These are phyloP conservation scores for Gonatopus flavifemur DNA, from an alignment of 1,140 invertebrate species.

Conservation along the genomic window DNA sequence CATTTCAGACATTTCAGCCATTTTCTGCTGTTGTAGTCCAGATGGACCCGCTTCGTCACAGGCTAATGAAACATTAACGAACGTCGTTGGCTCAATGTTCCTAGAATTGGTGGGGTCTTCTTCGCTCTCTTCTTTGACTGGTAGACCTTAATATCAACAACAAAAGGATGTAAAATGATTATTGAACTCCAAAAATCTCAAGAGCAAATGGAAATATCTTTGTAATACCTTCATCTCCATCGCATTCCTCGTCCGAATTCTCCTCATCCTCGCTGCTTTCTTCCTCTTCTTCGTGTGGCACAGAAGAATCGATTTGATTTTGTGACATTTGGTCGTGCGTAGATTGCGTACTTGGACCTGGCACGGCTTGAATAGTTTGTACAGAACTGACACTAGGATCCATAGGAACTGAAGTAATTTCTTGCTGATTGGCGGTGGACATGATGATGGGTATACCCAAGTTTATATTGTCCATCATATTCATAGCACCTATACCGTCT, in stretches of 20 bases:
- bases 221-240: slow-evolving; percentile 48
- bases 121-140: slow-evolving; percentile 54
- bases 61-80: slow-evolving; percentile 55
- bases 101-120: slow-evolving; percentile 45
- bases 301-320: slow-evolving; percentile 37
- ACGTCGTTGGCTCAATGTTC: slow-evolving; percentile 53
- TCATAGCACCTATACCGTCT: slow-evolving; percentile 49
- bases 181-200: neutral
- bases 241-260: slow-evolving; percentile 54
- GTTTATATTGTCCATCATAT: slow-evolving; percentile 51
- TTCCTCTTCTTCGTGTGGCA: slow-evolving; percentile 46
- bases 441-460: slow-evolving; percentile 51
- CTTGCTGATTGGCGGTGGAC: slow-evolving; percentile 40
- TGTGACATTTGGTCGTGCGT: slow-evolving; percentile 46
- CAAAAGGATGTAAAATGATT: neutral
- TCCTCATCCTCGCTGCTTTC: slow-evolving; percentile 52
- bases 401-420: slow-evolving; percentile 56
- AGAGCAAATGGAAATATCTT: slow-evolving; percentile 4
- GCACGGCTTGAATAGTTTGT: slow-evolving; percentile 46
- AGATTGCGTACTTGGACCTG: slow-evolving; percentile 47
- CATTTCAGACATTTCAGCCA: slow-evolving; percentile 48
- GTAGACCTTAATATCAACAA: slow-evolving; percentile 36
- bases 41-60: slow-evolving; percentile 62
- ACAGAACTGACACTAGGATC: slow-evolving; percentile 42
- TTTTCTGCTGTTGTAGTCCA: slow-evolving; percentile 57